A percentile compares a stretch with the other conserved stretches of the same genome.
Evolutionary conservation across 2,888 invertebrate species (phyloP).

Genomic region (Lampropteryx suffumata): DNA sequence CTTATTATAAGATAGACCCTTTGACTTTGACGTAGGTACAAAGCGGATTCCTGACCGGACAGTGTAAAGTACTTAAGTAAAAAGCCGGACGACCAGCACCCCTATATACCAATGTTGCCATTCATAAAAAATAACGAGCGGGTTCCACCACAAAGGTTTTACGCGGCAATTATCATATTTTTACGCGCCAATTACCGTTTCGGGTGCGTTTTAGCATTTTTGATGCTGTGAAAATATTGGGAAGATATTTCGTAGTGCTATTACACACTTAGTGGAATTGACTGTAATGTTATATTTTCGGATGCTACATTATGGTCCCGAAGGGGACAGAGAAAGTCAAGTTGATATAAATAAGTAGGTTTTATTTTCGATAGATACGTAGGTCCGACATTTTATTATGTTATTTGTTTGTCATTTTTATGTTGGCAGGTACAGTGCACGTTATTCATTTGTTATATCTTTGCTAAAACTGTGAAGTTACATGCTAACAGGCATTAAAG

Average conservation of each 20-base stretch:
- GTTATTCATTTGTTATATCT: too few relatives aligned
- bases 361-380: too few relatives aligned
- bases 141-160: constrained; percentile 63
- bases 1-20: too few relatives aligned
- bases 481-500: too few relatives aligned
- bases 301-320: background rate
- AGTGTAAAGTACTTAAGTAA: background rate
- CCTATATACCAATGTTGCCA: constrained; percentile 46
- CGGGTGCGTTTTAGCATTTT: constrained; percentile 51
- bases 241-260: constrained; percentile 39
- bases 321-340: background rate
- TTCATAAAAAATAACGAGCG: constrained; percentile 67
- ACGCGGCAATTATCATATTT: constrained; percentile 75
- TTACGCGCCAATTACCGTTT: constrained; percentile 65
- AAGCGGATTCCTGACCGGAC: too few relatives aligned
- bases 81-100: constrained; percentile 27
- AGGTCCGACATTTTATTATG: too few relatives aligned
- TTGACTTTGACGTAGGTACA: too few relatives aligned
- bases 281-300: constrained; percentile 21
- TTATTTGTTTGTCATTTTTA: too few relatives aligned
- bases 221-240: constrained; percentile 39
- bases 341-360: background rate
- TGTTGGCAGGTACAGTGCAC: too few relatives aligned
- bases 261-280: constrained; percentile 44
- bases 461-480: too few relatives aligned